Conservation (phyloP, 2,888 invertebrate genomes). For the Ecliptopera silaceata region DNA sequence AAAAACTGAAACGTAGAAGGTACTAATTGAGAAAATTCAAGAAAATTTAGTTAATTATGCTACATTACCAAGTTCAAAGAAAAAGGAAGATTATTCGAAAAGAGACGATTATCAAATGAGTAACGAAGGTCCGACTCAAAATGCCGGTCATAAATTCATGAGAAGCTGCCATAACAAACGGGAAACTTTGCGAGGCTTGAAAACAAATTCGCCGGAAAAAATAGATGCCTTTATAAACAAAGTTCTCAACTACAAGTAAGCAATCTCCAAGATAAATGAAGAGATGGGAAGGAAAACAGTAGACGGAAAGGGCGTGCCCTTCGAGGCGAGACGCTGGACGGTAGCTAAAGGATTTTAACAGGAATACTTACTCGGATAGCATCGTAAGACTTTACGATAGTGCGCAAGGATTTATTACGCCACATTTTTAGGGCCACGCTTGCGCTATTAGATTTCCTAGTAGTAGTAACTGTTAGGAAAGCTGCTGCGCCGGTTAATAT, state of each 20-base stretch:
- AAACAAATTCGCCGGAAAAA: slow-evolving; percentile 39
- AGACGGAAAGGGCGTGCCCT: slow-evolving; percentile 38
- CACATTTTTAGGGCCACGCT: slow-evolving; percentile 42
- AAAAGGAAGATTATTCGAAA: slow-evolving; percentile 22
- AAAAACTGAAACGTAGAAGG: slow-evolving; percentile 11
- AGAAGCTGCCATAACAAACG: slow-evolving; percentile 25
- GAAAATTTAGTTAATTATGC: slow-evolving; percentile 28
- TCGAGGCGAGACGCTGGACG: slow-evolving; percentile 34
- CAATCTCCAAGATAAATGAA: slow-evolving; percentile 42
- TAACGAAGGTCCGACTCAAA: slow-evolving; percentile 28
- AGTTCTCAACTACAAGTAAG: slow-evolving; percentile 40
- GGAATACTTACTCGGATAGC: slow-evolving; percentile 44
- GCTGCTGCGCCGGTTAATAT: slow-evolving; percentile 20
- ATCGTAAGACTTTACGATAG: slow-evolving; percentile 47
- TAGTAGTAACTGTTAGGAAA: slow-evolving; percentile 5
- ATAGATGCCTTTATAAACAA: slow-evolving; percentile 41
- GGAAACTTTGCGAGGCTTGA: slow-evolving; percentile 27
- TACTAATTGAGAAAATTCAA: slow-evolving; percentile 18
- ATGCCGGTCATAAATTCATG: slow-evolving; percentile 26
- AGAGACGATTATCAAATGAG: slow-evolving; percentile 29
- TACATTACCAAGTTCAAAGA: slow-evolving; percentile 27
- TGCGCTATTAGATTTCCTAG: slow-evolving; percentile 32
- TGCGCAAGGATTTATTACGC: slow-evolving; percentile 45
- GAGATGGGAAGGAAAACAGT: slow-evolving; percentile 38
- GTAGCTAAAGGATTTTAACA: slow-evolving; percentile 45